Evolutionary conservation across 2,113 vertebrate genomes (phyloP), one percentile per base, ranked within the genome.

Genomic region (Amblyornis subalaris): DNA sequence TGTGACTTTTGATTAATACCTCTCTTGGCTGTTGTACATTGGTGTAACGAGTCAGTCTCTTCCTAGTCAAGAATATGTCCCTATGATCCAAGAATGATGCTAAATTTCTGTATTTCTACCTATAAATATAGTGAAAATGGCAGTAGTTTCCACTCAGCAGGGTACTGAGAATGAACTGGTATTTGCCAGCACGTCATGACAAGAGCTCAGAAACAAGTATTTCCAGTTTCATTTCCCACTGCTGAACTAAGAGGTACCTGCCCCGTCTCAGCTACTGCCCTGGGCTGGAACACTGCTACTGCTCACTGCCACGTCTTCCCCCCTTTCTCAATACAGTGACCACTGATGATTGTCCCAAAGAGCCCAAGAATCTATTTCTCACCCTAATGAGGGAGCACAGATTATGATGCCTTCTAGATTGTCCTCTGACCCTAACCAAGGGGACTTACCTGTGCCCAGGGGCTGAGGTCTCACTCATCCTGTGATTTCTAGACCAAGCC

Each of bases 331-430:
- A 24, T 17, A 26, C 33, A 7, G 12, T 33, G 29, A 15, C 10
- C 15, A 22, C 24, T 28, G 6, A 35, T 2, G 3, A 16, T 3
- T 29, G 44, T 44, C 38, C n/a, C 38, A 31, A 31, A 66, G 28
- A 61, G 8, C 16, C 44, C 10, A 3, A 72, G 33, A 51, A 50
- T 8, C 29, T 45, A 4, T 24, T 78, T 51, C 45, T 86, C 40
- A 66, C 4, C 19, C 28, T 26, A 9, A 77, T 4, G 11, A 44
- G 19, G 20, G 12, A 51, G 10, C 26, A 38, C 31, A 15, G 4
- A 5, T 47, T 57, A 19, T 1, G 0, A 8, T 47, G 33, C 26
- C 57, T 79, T 53, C 17, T 6, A 31, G 13, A 65, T 28, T 0
- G 0, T 29, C 22, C 42, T 67, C 38, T 3, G 0, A 18, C 31